A percentile compares a stretch with the other conserved stretches of the same genome.
Evolutionary conservation across 1,140 invertebrate species (phyloP).

Genomic region (Nasonia giraulti): DNA sequence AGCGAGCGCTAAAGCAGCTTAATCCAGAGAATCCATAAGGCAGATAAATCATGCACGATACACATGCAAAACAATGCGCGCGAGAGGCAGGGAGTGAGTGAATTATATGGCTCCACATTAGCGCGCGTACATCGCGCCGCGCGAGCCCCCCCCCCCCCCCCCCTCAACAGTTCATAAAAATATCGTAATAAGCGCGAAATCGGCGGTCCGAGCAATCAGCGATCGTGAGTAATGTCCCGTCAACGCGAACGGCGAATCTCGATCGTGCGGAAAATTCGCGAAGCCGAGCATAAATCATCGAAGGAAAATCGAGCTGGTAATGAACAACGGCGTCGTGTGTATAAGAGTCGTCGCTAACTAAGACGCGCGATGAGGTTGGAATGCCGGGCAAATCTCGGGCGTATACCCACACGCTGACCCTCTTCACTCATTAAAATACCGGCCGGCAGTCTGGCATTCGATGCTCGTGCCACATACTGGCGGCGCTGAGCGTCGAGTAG

Average conservation of each 20-base stretch:
- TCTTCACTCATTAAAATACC: constrained; percentile 9
- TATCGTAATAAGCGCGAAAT: not conserved
- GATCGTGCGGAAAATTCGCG: too few relatives aligned
- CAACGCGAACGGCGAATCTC: not conserved
- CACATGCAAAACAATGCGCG: not conserved
- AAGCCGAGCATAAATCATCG: too few relatives aligned
- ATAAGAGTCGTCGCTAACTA: not conserved
- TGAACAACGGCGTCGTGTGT: not conserved
- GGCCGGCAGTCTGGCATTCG: not conserved
- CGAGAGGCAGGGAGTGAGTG: too few relatives aligned
- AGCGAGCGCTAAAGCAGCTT: not conserved
- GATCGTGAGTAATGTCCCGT: too few relatives aligned
- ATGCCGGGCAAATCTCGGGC: not conserved
- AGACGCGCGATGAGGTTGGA: not conserved
- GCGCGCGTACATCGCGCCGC: not conserved
- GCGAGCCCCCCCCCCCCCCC: too few relatives aligned
- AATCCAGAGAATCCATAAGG: not conserved
- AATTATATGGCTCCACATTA: not conserved
- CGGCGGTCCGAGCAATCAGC: not conserved
- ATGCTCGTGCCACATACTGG: not conserved
- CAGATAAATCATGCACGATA: not conserved
- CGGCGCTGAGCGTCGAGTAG: not conserved
- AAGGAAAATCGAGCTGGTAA: not conserved
- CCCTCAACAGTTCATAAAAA: not conserved
- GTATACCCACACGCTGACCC: not conserved